Evolutionary conservation across 2,113 vertebrate genomes (phyloP).

Genomic region (Protobothrops mucrosquamatus): DNA sequence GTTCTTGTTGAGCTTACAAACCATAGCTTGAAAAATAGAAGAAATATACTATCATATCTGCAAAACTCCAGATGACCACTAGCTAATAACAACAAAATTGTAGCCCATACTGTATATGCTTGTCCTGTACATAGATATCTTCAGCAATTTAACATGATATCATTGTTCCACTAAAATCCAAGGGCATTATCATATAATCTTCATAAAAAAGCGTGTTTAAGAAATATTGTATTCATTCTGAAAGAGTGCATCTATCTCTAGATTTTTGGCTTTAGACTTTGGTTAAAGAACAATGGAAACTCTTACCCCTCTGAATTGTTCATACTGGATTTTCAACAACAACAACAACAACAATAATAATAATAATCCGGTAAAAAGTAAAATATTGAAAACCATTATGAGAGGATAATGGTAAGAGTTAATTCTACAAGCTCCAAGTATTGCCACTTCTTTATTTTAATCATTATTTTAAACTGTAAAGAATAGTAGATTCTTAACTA

Average conservation of each 20-base stretch:
- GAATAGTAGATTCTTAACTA: not conserved
- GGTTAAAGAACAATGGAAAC: not conserved
- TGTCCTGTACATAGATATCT: not conserved
- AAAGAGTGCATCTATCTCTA: not conserved
- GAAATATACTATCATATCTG: not conserved
- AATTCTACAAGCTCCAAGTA: not conserved
- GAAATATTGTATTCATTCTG: not conserved
- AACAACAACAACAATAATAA: not conserved
- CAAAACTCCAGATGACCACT: not conserved
- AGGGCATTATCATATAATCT: not conserved
- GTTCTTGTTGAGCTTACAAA: not conserved
- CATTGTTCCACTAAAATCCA: not conserved
- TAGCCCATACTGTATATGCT: not conserved
- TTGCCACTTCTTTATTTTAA: not conserved
- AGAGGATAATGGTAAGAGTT: not conserved
- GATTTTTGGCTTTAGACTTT: not conserved
- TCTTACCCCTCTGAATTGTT: not conserved
- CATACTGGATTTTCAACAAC: not conserved
- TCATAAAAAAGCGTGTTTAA: not conserved
- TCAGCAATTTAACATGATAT: not conserved
- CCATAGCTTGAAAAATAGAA: not conserved
- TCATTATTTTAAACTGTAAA: not conserved
- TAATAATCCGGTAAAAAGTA: not conserved
- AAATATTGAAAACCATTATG: not conserved
- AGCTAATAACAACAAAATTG: not conserved